A percentile compares a stretch with the other conserved stretches of the same genome.
Conservation (phyloP, 2,888 invertebrate genomes). For the Ashinkailepas kermadecensis region DNA sequence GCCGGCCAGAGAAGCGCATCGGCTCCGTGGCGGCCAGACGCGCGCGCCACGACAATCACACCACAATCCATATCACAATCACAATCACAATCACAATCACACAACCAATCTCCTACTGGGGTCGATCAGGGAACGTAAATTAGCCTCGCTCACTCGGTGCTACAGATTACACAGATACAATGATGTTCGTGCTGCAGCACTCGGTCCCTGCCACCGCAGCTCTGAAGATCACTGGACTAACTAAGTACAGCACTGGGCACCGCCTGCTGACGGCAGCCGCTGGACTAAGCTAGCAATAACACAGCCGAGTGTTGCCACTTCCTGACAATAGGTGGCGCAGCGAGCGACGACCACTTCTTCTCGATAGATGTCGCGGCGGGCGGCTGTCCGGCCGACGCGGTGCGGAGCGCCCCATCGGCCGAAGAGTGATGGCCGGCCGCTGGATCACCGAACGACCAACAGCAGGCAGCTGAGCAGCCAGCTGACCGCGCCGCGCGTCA, state of each 20-base stretch:
- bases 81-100: not conserved
- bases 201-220: too few species aligned
- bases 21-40: too few species aligned
- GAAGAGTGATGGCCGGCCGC: too few species aligned
- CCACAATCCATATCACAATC: not conserved
- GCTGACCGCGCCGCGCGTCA: not conserved
- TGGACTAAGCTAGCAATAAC: not conserved
- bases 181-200: too few species aligned
- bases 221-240: not conserved
- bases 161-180: too few species aligned
- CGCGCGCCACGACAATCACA: not conserved
- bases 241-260: not conserved
- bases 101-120: too few species aligned
- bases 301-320: slow-evolving; percentile 3
- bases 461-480: not conserved
- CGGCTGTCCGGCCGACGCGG: not conserved
- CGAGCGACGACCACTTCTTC: not conserved
- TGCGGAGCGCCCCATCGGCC: not conserved
- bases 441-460: not conserved
- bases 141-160: too few species aligned
- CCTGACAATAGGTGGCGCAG: not conserved
- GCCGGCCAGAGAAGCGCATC: too few species aligned
- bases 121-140: too few species aligned
- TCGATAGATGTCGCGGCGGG: not conserved
- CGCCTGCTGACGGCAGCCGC: not conserved